Base-by-base conservation (phyloP, 2,888 invertebrate genomes). In the Scaptomyza polygonia region DNA sequence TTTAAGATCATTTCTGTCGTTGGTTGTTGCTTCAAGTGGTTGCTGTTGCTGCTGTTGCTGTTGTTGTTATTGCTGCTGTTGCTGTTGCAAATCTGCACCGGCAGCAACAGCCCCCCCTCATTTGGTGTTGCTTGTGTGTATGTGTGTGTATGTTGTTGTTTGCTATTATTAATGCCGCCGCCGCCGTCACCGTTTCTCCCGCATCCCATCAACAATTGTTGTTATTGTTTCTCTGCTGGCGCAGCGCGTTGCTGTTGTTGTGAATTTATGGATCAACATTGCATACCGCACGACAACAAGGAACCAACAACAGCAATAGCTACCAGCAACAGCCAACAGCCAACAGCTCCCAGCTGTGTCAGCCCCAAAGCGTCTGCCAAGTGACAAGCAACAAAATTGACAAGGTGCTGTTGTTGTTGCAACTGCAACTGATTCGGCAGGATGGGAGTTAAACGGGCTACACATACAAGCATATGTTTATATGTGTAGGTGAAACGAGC, bases 1-100 rank as follows among this genome's bases (percentile, higher is more conserved):
- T 90, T 90, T 90, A 88, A 90, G 90, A 91, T 90, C 90, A 89
- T 90, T 91, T 89, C 89, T 90, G 89, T 89, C 89, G 89, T 84
- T 89, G 79, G 77, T 65, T 78, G 77, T 65, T 78, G 86, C 83
- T 79, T 63, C 81, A 77, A 85, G 80, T 79, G 70, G 77, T 69
- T 81, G 81, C 56, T 74, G 80, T 32, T 67, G 73, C 30, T 63
- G 69, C 34, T 74, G 79, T 32, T 67, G 73, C 30, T 63, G 69
- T 39, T 74, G 79, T 32, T 67, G 73, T 27, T 63, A 67, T 39
- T 74, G 79, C 67, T 81, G 81, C 56, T 74, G 80, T 32, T 67
- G 73, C 30, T 63, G 69, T 39, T 74, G 79, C 67, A 58, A 73
- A 77, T 67, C 74, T 68, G 73, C 81, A 82, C 79, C 77, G 72